Conservation (phyloP, 2,113 vertebrate genomes). For the Notechis scutatus region DNA sequence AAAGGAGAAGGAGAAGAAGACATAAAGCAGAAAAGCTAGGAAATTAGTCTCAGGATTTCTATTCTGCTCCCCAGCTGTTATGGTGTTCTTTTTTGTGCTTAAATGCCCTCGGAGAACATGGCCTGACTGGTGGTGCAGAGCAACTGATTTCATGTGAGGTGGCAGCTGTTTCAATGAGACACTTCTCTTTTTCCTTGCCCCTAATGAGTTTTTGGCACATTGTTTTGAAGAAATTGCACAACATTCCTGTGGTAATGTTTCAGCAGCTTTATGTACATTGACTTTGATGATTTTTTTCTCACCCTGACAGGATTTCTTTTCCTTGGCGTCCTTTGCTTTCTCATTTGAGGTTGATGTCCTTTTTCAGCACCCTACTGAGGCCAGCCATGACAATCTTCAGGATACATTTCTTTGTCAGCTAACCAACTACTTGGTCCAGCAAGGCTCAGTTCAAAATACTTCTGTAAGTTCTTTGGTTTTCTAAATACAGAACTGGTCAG, state of each 20-base stretch:
- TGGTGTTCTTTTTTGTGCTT: not conserved
- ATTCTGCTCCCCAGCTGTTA: not conserved
- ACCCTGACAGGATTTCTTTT: not conserved
- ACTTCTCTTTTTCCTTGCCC: not conserved
- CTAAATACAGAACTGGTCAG: not conserved
- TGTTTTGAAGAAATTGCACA: not conserved
- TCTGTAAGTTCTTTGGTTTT: not conserved
- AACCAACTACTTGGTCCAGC: not conserved
- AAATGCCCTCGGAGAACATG: not conserved
- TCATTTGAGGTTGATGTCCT: not conserved
- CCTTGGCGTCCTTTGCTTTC: not conserved
- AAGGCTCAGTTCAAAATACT: not conserved
- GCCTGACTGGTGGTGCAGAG: constrained; percentile 2
- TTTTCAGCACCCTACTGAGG: not conserved
- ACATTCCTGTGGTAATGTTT: constrained; percentile 8
- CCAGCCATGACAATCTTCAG: not conserved
- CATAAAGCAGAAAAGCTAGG: not conserved
- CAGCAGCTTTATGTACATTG: constrained; percentile 1
- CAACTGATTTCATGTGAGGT: not conserved
- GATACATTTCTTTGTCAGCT: not conserved
- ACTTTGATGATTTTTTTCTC: not conserved
- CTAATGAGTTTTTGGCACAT: not conserved
- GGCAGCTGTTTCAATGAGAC: not conserved
- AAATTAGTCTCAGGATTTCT: not conserved
- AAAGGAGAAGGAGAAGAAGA: no score